Percentiles rank a stretch among this genome's conserved stretches.
These are phyloP conservation scores for Champsocephalus gunnari DNA, from an alignment of 2,797 vertebrate genomes.

Conservation along the genomic window DNA sequence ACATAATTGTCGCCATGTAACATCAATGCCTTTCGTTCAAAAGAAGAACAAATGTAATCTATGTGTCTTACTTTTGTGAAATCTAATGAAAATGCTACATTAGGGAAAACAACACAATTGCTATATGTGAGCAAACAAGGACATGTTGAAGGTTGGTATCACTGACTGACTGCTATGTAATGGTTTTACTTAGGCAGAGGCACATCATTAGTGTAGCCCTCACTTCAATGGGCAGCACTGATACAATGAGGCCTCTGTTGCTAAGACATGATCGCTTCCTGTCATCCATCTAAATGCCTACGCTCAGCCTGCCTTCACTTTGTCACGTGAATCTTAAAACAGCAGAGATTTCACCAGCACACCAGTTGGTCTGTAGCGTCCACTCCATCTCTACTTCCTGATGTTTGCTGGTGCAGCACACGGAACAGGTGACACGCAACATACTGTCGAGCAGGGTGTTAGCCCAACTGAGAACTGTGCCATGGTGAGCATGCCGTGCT, in stretches of 20 bases:
- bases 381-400: constrained; percentile 6
- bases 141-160: not conserved
- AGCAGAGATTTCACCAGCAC: not conserved
- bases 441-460: constrained; percentile 12
- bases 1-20: not conserved
- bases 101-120: not conserved
- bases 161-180: not conserved
- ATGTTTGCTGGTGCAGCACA: not conserved
- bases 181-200: not conserved
- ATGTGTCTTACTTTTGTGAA: not conserved
- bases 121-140: not conserved
- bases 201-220: not conserved
- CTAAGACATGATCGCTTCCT: constrained; percentile 11
- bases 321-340: constrained; percentile 66
- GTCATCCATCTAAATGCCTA: constrained; percentile 34
- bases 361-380: not conserved
- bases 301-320: constrained; percentile 52
- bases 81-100: constrained; percentile 7
- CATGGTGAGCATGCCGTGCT: constrained; percentile 27
- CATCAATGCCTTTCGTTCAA: not conserved
- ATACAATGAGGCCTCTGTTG: constrained; percentile 18
- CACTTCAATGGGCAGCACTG: not conserved
- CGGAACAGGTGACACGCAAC: constrained; percentile 23
- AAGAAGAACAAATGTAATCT: not conserved
- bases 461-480: constrained; percentile 29